These are phyloP conservation scores for Zoanthus solanderi DNA, from an alignment of 92 coral and sea anemone species.

Conservation along the genomic window DNA sequence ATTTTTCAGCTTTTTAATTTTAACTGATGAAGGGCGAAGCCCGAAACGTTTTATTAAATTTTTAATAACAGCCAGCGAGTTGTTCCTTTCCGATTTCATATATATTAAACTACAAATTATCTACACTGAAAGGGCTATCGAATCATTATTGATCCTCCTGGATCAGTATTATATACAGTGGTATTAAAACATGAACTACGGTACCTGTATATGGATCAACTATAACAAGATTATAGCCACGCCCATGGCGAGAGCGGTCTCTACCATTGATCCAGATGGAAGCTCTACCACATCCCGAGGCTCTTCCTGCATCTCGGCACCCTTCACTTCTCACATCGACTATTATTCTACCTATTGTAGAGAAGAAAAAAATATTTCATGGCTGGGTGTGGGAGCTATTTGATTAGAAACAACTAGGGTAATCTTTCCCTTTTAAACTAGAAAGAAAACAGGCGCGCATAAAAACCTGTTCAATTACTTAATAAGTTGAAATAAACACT, in stretches of 20 bases:
- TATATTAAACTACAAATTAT: too few species aligned
- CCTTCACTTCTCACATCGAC: slow-evolving; percentile 59
- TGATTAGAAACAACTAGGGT: not conserved
- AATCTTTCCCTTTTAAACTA: not conserved
- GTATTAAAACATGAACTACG: not conserved
- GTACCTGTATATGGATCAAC: slow-evolving; percentile 51
- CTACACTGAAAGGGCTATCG: too few species aligned
- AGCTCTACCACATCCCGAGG: slow-evolving; percentile 63
- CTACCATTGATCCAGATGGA: slow-evolving; percentile 49
- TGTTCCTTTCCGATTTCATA: too few species aligned
- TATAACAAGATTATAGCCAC: slow-evolving; percentile 61
- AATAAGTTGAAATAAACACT: too few species aligned
- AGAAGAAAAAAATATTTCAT: not conserved
- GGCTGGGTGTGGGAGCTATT: not conserved
- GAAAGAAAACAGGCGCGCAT: too few species aligned
- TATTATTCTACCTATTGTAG: not conserved
- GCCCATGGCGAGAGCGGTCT: slow-evolving; percentile 52
- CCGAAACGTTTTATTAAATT: too few species aligned
- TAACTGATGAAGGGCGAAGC: too few species aligned
- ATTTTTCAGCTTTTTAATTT: too few species aligned
- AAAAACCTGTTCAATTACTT: too few species aligned
- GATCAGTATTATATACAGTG: not conserved
- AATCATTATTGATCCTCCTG: too few species aligned
- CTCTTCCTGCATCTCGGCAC: slow-evolving; percentile 56
- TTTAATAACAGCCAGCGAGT: too few species aligned